These are phyloP conservation scores for Deroplatys truncata DNA, from an alignment of 2,888 invertebrate genomes.

Conservation along the genomic window DNA sequence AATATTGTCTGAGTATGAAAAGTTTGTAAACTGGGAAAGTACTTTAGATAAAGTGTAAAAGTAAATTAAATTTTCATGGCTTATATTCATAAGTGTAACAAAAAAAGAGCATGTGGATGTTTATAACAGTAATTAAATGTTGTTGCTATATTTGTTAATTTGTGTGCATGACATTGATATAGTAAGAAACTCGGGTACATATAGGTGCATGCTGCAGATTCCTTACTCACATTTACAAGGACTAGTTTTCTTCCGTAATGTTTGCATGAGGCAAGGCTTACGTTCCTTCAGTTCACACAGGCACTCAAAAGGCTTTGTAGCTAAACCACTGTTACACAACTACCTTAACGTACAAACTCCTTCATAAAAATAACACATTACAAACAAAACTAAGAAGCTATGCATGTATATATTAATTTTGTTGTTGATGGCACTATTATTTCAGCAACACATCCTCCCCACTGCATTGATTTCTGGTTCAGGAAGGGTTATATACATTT, in stretches of 20 bases:
- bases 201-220: not conserved
- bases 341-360: not conserved
- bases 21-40: no score
- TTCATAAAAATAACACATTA: not conserved
- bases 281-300: not conserved
- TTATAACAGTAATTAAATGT: not conserved
- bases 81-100: not conserved
- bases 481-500: constrained; percentile 19
- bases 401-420: not conserved
- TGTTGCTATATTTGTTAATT: no score
- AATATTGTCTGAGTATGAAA: no score
- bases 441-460: not conserved
- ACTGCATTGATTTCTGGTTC: constrained; percentile 21
- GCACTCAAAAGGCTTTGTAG: not conserved
- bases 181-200: no score
- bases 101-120: not conserved
- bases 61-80: not conserved
- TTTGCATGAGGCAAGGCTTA: constrained; percentile 64
- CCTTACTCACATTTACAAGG: constrained; percentile 86
- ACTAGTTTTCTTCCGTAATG: constrained; percentile 88
- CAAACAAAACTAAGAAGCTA: not conserved
- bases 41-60: no score
- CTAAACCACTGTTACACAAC: not conserved
- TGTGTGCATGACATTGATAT: no score
- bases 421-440: not conserved